A percentile compares a stretch with the other conserved stretches of the same genome.
phyloP scores from a whole-genome alignment of 2,888 invertebrate species.

The Cheilosia variabilis region DNA sequence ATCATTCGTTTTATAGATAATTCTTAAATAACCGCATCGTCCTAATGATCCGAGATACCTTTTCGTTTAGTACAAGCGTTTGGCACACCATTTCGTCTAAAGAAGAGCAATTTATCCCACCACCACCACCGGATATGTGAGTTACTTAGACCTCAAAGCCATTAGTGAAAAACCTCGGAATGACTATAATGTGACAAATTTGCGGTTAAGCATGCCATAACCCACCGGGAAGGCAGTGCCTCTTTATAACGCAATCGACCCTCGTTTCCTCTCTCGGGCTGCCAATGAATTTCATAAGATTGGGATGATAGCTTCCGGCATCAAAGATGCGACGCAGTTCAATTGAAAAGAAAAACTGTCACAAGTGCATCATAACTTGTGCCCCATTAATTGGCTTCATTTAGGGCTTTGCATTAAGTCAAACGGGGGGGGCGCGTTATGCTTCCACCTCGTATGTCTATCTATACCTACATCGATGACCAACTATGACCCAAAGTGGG shows the following conservation, averaged over 20 bases:
- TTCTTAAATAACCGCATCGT: slow-evolving; percentile 13
- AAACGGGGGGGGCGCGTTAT: background rate
- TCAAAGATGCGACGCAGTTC: background rate
- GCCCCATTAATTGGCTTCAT: slow-evolving; percentile 37
- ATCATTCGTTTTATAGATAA: slow-evolving; percentile 1
- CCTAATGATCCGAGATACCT: slow-evolving; percentile 13
- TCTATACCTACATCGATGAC: background rate
- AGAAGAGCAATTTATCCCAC: background rate
- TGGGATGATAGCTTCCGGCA: slow-evolving; percentile 17
- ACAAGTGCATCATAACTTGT: slow-evolving; percentile 23
- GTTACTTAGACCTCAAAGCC: slow-evolving; percentile 12
- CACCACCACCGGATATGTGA: background rate
- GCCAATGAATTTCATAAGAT: slow-evolving; percentile 34
- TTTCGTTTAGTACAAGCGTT: background rate
- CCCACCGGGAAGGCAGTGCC: slow-evolving; percentile 17
- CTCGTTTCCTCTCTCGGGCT: background rate
- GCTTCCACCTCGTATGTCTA: background rate
- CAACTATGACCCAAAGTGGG: slow-evolving; percentile 3
- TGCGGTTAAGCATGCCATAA: slow-evolving; percentile 49
- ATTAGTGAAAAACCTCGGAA: slow-evolving; percentile 52
- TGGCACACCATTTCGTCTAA: background rate
- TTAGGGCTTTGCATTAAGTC: slow-evolving; percentile 34
- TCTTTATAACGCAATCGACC: slow-evolving; percentile 30
- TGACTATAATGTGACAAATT: slow-evolving; percentile 47
- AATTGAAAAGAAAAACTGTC: background rate